These are phyloP conservation scores for Cabera pusaria DNA, from an alignment of 2,888 invertebrate genomes.

Conservation along the genomic window DNA sequence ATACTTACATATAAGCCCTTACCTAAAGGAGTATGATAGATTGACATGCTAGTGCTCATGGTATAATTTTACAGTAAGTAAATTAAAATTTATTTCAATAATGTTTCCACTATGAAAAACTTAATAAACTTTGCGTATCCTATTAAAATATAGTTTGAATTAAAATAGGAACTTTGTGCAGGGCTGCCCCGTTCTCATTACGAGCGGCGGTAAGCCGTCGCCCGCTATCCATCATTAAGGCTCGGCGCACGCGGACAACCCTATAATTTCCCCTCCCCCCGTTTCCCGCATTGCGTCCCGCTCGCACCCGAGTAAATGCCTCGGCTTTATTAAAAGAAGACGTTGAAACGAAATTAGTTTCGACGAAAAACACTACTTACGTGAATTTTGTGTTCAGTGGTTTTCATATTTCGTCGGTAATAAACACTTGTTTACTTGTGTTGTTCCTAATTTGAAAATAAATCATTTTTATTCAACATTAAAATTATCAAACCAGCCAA, in stretches of 20 bases:
- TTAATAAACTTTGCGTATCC: conserved; percentile 15
- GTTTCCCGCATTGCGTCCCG: conserved; percentile 38
- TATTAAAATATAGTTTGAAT: conserved; percentile 38
- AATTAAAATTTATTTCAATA: conserved; percentile 10
- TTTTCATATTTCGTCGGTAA: conserved; percentile 36
- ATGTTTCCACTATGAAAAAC: conserved; percentile 9
- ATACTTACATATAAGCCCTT: too few species aligned
- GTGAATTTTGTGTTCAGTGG: conserved; percentile 51
- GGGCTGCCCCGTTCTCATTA: conserved; percentile 71
- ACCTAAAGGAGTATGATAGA: too few species aligned
- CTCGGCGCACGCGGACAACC: conserved; percentile 62
- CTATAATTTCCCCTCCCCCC: conserved; percentile 70
- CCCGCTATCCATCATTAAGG: conserved; percentile 73
- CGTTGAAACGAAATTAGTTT: conserved; percentile 62
- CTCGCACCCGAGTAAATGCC: conserved; percentile 40
- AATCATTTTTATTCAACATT: too few species aligned
- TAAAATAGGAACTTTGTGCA: conserved; percentile 43
- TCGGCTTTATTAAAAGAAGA: conserved; percentile 67
- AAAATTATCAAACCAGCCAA: too few species aligned
- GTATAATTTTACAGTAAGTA: conserved; percentile 9
- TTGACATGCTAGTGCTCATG: conserved; percentile 2
- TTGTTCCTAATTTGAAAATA: too few species aligned
- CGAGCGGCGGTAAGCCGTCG: conserved; percentile 36
- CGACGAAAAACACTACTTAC: conserved; percentile 50
- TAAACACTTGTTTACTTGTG: conserved; percentile 24